Percentiles rank a stretch among this genome's conserved stretches.
These are phyloP conservation scores for Listronotus bonariensis DNA, from an alignment of 1,140 invertebrate genomes.

Conservation along the genomic window DNA sequence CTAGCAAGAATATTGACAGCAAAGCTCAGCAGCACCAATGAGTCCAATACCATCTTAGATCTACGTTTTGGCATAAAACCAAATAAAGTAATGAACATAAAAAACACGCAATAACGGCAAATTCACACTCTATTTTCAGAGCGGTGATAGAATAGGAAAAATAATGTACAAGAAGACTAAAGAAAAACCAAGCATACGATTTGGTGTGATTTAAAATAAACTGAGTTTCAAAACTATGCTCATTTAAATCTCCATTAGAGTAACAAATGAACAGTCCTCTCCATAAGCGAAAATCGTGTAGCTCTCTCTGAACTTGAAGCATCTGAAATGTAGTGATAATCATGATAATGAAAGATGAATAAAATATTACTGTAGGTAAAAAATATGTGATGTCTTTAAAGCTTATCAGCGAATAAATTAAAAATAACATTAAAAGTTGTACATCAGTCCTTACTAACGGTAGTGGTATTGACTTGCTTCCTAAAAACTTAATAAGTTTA, in stretches of 20 bases:
- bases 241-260: slow-evolving; percentile 66
- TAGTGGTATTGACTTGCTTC: slow-evolving; percentile 61
- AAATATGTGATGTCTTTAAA: slow-evolving; percentile 68
- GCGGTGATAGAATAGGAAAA: slow-evolving; percentile 77
- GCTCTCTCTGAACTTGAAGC: slow-evolving; percentile 73
- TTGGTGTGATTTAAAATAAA: slow-evolving; percentile 82
- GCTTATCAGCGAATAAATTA: slow-evolving; percentile 70
- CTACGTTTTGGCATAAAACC: slow-evolving; percentile 67
- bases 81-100: slow-evolving; percentile 75
- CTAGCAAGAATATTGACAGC: slow-evolving; percentile 79
- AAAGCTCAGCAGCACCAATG: slow-evolving; percentile 76
- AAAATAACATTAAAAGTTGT: slow-evolving; percentile 67
- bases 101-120: slow-evolving; percentile 72
- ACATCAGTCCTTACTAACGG: slow-evolving; percentile 64
- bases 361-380: slow-evolving; percentile 71
- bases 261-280: slow-evolving; percentile 78
- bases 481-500: slow-evolving; percentile 67
- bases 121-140: slow-evolving; percentile 79
- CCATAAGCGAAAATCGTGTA: slow-evolving; percentile 77
- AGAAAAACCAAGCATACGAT: slow-evolving; percentile 79
- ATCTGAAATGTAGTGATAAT: slow-evolving; percentile 79
- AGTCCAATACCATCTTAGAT: slow-evolving; percentile 65
- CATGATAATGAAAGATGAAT: slow-evolving; percentile 73
- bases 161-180: slow-evolving; percentile 73
- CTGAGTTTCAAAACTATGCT: slow-evolving; percentile 77